Conservation (phyloP, 2,888 invertebrate genomes). For the Diarsia rubi region DNA sequence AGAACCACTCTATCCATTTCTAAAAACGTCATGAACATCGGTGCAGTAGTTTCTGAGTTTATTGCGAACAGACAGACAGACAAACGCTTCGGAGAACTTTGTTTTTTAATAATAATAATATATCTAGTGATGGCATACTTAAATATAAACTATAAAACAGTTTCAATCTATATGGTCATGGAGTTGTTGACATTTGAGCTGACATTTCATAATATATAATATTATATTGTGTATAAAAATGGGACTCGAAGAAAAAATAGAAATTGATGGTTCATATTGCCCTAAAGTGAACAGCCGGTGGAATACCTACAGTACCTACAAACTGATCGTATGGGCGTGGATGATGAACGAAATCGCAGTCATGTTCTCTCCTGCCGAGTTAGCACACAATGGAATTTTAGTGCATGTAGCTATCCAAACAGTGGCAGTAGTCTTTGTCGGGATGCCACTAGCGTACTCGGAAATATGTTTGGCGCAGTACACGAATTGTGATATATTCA, state of each 20-base stretch:
- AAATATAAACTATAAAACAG: slow-evolving; percentile 18
- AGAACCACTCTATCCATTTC: no score
- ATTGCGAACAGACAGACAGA: no score
- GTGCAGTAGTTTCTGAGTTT: no score
- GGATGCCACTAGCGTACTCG: slow-evolving; percentile 85
- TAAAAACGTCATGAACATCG: no score
- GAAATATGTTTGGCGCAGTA: slow-evolving; percentile 86
- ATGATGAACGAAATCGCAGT: slow-evolving; percentile 83
- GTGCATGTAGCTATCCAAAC: slow-evolving; percentile 73
- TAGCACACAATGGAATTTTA: slow-evolving; percentile 81
- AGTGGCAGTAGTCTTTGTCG: slow-evolving; percentile 77
- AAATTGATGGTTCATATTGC: slow-evolving; percentile 69
- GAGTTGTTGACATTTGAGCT: slow-evolving; percentile 14
- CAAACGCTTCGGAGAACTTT: no score
- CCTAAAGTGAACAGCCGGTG: slow-evolving; percentile 75
- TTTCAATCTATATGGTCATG: slow-evolving; percentile 67
- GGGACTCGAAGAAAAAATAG: slow-evolving; percentile 55
- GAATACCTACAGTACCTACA: slow-evolving; percentile 80
- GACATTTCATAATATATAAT: slow-evolving; percentile 39
- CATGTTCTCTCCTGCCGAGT: slow-evolving; percentile 75
- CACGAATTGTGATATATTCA: slow-evolving; percentile 79
- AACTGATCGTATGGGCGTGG: slow-evolving; percentile 81
- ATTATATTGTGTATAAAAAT: slow-evolving; percentile 45
- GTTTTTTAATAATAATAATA: no score
- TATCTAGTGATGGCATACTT: slow-evolving; percentile 22